phyloP scores from a whole-genome alignment of 37 sponge, comb jelly and placozoan species.

The Geodia barretti region DNA sequence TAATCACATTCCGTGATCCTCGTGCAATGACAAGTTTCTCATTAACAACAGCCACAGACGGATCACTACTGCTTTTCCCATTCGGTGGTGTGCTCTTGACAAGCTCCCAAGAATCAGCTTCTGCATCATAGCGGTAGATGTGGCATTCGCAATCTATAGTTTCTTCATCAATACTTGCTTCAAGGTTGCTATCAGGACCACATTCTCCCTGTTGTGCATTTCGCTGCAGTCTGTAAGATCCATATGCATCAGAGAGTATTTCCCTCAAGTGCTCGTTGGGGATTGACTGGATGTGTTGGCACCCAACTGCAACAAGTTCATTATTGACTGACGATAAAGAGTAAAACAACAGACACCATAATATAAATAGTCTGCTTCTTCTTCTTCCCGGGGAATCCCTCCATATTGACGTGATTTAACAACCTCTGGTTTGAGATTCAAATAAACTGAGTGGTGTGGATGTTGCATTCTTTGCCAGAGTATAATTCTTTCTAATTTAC shows the following conservation, averaged over 20 bases:
- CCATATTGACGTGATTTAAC: too few relatives aligned
- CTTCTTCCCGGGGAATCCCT: background rate
- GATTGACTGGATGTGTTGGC: background rate
- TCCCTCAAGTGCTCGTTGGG: background rate
- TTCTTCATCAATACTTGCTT: background rate
- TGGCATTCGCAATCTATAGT: background rate
- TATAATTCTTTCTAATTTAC: too few relatives aligned
- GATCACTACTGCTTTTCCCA: background rate
- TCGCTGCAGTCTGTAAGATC: background rate
- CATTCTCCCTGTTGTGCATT: too few relatives aligned
- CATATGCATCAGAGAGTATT: background rate
- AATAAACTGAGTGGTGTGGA: background rate
- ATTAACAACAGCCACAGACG: background rate
- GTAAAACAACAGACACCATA: background rate
- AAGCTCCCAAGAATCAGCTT: background rate
- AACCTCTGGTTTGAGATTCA: background rate
- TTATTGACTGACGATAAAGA: background rate
- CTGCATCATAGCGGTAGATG: background rate
- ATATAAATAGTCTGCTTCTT: background rate
- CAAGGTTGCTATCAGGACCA: background rate
- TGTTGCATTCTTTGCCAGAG: background rate
- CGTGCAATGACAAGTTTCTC: background rate
- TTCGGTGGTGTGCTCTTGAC: background rate
- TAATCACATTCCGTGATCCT: background rate
- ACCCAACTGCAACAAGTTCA: background rate